A percentile compares a stretch with the other conserved stretches of the same genome.
Conservation (phyloP, 1,140 invertebrate genomes). For the Rhopalosiphum padi region DNA sequence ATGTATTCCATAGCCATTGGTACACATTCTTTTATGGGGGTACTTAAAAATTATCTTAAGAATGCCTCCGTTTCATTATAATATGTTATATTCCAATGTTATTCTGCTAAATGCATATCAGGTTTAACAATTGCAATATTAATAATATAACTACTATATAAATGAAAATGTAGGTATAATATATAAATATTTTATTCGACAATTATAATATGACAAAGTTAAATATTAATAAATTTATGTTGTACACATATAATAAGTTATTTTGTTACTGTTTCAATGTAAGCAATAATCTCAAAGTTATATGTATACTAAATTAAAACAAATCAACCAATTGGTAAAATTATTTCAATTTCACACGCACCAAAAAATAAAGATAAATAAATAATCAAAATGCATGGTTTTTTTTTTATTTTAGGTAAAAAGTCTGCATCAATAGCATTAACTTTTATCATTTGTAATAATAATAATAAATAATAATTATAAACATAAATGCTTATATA, state of each 20-base stretch:
- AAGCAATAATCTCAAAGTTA: not conserved
- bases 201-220: not conserved
- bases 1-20: constrained; percentile 9
- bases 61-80: not conserved
- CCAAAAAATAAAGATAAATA: not conserved
- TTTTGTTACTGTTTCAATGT: not conserved
- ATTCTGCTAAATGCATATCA: not conserved
- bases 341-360: not conserved
- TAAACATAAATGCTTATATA: not conserved
- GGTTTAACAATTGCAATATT: not conserved
- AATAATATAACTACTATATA: constrained; percentile 3
- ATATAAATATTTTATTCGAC: not conserved
- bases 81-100: not conserved
- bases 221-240: not conserved
- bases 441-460: not conserved
- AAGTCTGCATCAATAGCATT: not conserved
- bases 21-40: not conserved
- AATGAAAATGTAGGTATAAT: not conserved
- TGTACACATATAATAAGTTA: constrained; percentile 4
- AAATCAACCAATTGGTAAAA: not conserved
- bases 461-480: not conserved
- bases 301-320: not conserved
- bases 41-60: not conserved
- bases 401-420: not conserved
- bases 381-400: not conserved